Base-by-base conservation (phyloP, 1,140 invertebrate genomes). In the Lethrus apterus region DNA sequence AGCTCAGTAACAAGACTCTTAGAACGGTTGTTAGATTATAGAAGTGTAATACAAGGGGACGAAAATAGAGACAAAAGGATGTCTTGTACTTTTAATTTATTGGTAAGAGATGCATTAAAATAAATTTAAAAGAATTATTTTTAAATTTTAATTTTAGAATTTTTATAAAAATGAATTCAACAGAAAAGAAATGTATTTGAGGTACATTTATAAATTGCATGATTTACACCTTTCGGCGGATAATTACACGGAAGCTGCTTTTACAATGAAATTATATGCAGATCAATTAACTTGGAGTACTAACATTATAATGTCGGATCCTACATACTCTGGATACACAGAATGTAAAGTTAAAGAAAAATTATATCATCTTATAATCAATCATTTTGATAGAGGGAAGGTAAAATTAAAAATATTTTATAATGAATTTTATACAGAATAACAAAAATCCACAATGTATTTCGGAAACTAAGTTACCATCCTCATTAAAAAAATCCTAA, bases 111-210 rank as follows among this genome's bases (percentile, higher is more conserved):
- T 20, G 9, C 15, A 2, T 24, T 26, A 41, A 15, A 11, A 9
- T 18, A 3, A 40, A 48, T 35, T 19, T 20, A 24, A 41, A n/a
- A 17, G 14, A 4, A 8, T 10, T 36, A 29, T 18, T 26, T 10
- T 23, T 9, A 40, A 33, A 36, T 51, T 30, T 63, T 13, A 63
- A 64, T 73, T 78, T 26, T 72, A 92, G 85, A 93, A 96, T 62
- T 98, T 97, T 65, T 98, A 97, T 71, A 93, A 95, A 66, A 90
- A 92, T 63, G 92, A 90, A 67, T 94, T 96, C 47, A 89, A 93
- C 59, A 79, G 93, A 19, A 89, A 93, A 57, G 92, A 96, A 67
- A 93, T 98, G 86, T 98, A 97, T 67, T 71, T 98, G 18, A 79
- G 92, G 32, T 98, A 98, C 64, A 90, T 98, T 36, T 94, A 98